Evolutionary conservation across 2,797 vertebrate species (phyloP), one percentile per base, ranked within the genome.

Genomic region (Hapalemur alaotrensis): DNA sequence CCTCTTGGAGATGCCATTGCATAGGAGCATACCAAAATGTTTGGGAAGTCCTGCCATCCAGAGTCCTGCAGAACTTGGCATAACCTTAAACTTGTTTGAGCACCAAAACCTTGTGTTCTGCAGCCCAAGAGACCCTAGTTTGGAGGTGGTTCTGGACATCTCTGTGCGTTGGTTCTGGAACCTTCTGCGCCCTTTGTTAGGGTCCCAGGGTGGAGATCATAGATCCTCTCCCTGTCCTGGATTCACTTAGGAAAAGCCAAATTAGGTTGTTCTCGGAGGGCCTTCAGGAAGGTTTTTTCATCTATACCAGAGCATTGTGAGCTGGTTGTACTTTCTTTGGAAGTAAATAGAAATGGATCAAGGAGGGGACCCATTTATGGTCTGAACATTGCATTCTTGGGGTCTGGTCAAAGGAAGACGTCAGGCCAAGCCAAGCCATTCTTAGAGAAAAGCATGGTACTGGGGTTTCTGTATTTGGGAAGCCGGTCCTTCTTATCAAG

Each of bases 341-440:
- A 88, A 96, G 61, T 81, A 87, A 94, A 96, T 73, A 93, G 80
- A 96, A 97, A 75, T 75, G 76, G 93, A 78, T 79, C 17, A 20
- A 54, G 32, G 32, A 28, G 20, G 72, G 10, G 32, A n/a, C 1
- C 41, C 89, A 52, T 72, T 92, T 96, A 91, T 89, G 87, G 89
- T 94, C 89, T 65, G 38, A 78, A 70, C 67, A 8, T 69, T 78
- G 80, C 54, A 57, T 57, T 93, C 61, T 84, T 82, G 54, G 83
- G 93, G 76, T 83, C 91, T 93, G 86, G 83, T 96, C 69, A 92
- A 73, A 92, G 94, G 83, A 92, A 87, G 41, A 35, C 0, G 0
- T 83, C 54, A 81, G 57, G 32, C 41, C 3, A 70, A 38, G 48
- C 63, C 0, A 1, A 87, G 43, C 93, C 54, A 22, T 89, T 75